phyloP scores from a whole-genome alignment of 1,140 invertebrate genomes.

The Probaryconus sp. region DNA sequence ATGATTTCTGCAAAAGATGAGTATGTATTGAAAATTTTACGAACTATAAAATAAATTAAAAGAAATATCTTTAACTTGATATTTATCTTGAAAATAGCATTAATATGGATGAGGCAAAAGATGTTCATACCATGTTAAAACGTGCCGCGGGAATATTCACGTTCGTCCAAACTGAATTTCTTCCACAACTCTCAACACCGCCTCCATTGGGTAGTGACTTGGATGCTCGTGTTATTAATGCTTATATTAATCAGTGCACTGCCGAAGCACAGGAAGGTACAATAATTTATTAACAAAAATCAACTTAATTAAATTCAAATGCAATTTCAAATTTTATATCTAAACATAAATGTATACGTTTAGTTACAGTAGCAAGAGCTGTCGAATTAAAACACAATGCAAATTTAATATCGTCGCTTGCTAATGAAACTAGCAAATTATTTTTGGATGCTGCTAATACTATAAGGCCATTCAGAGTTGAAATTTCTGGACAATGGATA shows the following conservation, averaged over 20 bases:
- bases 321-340: constrained; percentile 4
- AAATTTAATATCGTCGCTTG: constrained; percentile 82
- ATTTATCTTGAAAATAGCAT: too few species aligned
- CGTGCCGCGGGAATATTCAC: constrained; percentile 84
- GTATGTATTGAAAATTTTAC: constrained; percentile 72
- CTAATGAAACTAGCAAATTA: constrained; percentile 83
- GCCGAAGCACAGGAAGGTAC: constrained; percentile 86
- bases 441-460: constrained; percentile 82
- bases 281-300: not conserved
- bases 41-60: too few species aligned
- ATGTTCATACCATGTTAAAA: constrained; percentile 82
- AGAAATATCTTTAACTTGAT: too few species aligned
- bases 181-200: constrained; percentile 77
- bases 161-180: constrained; percentile 76
- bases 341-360: constrained; percentile 45
- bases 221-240: constrained; percentile 81
- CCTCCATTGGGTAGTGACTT: constrained; percentile 80
- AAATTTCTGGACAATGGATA: constrained; percentile 82
- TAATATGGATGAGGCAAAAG: constrained; percentile 84
- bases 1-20: constrained; percentile 83
- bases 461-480: constrained; percentile 79
- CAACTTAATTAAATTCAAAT: not conserved
- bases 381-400: constrained; percentile 85
- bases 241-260: constrained; percentile 84
- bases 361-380: constrained; percentile 85